These are phyloP conservation scores for Antennarius striatus DNA, from an alignment of 2,113 vertebrate genomes.

Conservation along the genomic window DNA sequence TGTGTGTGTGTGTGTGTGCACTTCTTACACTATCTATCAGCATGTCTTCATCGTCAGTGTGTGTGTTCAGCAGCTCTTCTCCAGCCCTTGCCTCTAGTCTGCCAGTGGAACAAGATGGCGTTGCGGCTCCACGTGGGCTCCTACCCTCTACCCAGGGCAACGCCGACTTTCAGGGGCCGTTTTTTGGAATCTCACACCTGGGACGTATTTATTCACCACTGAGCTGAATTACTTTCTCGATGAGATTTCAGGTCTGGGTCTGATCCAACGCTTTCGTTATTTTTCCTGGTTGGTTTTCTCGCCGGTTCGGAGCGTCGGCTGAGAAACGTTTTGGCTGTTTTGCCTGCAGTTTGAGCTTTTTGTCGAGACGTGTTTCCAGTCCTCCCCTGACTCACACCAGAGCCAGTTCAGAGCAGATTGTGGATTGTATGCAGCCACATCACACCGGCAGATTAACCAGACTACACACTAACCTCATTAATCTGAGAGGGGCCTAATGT, in stretches of 20 bases:
- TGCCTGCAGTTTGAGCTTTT: conserved; percentile 26
- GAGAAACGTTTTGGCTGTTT: conserved; percentile 43
- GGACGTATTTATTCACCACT: conserved; percentile 37
- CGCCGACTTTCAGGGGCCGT: not conserved
- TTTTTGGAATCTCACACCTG: conserved; percentile 48
- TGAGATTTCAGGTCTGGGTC: conserved; percentile 49
- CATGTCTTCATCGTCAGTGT: conserved; percentile 40
- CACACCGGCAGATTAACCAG: conserved; percentile 61
- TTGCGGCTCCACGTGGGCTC: conserved; percentile 47
- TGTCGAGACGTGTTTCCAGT: conserved; percentile 12
- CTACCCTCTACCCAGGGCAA: conserved; percentile 25
- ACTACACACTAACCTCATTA: conserved; percentile 55
- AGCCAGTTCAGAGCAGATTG: conserved; percentile 39
- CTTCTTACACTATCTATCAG: conserved; percentile 28
- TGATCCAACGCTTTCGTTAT: conserved; percentile 46
- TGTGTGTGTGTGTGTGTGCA: conserved; percentile 19
- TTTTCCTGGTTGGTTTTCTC: conserved; percentile 16
- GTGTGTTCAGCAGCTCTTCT: conserved; percentile 21
- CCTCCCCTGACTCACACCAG: conserved; percentile 8
- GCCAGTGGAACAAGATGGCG: conserved; percentile 78
- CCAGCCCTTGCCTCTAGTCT: conserved; percentile 59
- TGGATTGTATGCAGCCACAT: conserved; percentile 26
- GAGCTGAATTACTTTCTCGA: conserved; percentile 35
- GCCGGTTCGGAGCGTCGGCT: conserved; percentile 22
- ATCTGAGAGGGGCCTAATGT: conserved; percentile 45